These are phyloP conservation scores for Troglohyphantes excavatus DNA, from an alignment of 2,888 invertebrate genomes.

Conservation along the genomic window DNA sequence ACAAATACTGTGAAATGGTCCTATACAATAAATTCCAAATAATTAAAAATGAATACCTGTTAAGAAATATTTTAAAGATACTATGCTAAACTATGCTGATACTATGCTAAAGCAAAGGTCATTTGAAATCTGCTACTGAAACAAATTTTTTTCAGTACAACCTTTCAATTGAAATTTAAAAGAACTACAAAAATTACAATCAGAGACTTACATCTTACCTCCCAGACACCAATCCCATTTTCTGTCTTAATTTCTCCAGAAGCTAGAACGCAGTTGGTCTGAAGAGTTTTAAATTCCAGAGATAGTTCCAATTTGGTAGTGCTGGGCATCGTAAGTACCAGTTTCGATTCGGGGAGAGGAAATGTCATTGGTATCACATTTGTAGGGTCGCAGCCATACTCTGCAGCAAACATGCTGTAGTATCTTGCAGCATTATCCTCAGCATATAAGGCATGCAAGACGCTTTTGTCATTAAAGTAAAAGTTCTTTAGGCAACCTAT, in stretches of 20 bases:
- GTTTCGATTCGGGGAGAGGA: constrained; percentile 93
- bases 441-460: constrained; percentile 92
- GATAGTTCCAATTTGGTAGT: constrained; percentile 87
- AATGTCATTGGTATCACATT: constrained; percentile 94
- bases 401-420: constrained; percentile 88
- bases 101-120: no score
- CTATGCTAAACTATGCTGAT: no score
- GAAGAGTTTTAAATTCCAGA: constrained; percentile 93
- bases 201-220: constrained; percentile 85
- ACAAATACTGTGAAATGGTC: no score
- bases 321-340: constrained; percentile 88
- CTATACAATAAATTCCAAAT: no score
- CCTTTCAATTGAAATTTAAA: no score
- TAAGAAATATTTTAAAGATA: no score
- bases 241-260: constrained; percentile 90
- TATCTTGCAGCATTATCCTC: constrained; percentile 89
- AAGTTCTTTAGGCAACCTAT: constrained; percentile 95
- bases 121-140: no score
- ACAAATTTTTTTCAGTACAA: no score
- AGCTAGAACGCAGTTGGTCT: constrained; percentile 91
- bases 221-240: constrained; percentile 90
- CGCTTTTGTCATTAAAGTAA: constrained; percentile 95
- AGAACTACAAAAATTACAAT: no score
- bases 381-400: constrained; percentile 91
- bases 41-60: no score